phyloP scores from a whole-genome alignment of 1,140 invertebrate species.

The Drosophila parabipectinata region DNA sequence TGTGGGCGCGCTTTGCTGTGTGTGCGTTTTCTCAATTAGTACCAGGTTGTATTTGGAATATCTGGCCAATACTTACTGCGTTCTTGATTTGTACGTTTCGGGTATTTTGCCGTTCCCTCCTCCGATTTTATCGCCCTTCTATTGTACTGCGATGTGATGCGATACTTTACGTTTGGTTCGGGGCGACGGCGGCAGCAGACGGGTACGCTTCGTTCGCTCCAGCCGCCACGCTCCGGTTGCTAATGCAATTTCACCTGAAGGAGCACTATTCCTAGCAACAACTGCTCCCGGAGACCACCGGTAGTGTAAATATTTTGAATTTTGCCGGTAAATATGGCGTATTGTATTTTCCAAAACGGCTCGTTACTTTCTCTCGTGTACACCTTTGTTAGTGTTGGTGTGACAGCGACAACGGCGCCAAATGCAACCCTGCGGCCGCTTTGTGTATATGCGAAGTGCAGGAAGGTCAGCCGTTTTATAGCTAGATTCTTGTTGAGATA shows the following conservation, averaged over 20 bases:
- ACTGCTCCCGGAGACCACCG: slow-evolving; percentile 45
- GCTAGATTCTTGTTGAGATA: background rate
- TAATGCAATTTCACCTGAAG: slow-evolving; percentile 10
- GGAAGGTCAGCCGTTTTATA: background rate
- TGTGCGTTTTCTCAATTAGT: slow-evolving; percentile 61
- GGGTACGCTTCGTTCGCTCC: slow-evolving; percentile 39
- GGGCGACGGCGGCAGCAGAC: slow-evolving; percentile 61
- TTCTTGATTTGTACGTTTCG: slow-evolving; percentile 2
- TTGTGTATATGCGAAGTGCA: slow-evolving; percentile 54
- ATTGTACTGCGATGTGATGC: slow-evolving; percentile 67
- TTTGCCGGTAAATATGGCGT: slow-evolving; percentile 83
- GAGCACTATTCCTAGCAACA: slow-evolving; percentile 35
- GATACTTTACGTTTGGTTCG: slow-evolving; percentile 17
- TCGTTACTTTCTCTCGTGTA: slow-evolving; percentile 77
- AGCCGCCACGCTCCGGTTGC: slow-evolving; percentile 32
- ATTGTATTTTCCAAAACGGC: slow-evolving; percentile 83
- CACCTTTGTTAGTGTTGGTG: slow-evolving; percentile 62
- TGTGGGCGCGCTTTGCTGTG: slow-evolving; percentile 43
- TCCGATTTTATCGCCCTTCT: slow-evolving; percentile 48
- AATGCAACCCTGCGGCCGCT: slow-evolving; percentile 69
- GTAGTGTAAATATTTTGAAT: slow-evolving; percentile 83
- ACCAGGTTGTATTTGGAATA: slow-evolving; percentile 35
- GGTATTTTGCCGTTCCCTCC: slow-evolving; percentile 17
- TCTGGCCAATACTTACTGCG: slow-evolving; percentile 3
- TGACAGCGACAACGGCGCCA: slow-evolving; percentile 50